phyloP scores from a whole-genome alignment of 2,113 vertebrate species.

The Recurvirostra avosetta region DNA sequence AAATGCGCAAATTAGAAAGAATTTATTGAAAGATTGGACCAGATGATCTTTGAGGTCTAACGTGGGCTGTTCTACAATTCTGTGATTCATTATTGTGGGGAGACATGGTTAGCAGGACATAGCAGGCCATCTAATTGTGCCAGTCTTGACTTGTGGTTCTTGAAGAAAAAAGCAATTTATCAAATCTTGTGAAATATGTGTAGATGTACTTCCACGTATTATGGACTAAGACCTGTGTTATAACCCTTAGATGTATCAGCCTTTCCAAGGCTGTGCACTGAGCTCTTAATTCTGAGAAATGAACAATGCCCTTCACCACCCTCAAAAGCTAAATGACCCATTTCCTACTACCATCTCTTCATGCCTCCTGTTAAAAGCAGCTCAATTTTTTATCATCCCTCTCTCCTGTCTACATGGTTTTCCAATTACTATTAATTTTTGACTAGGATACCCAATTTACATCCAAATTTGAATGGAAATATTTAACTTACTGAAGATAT shows the following conservation, averaged over 20 bases:
- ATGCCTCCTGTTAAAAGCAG: neutral
- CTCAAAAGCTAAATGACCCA: neutral
- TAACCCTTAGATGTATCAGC: accelerated
- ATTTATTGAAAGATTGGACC: neutral
- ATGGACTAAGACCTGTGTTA: neutral
- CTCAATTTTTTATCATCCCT: neutral
- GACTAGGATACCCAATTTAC: neutral
- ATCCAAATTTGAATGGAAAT: neutral
- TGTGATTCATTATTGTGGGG: accelerated
- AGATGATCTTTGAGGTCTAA: neutral
- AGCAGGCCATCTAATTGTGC: neutral
- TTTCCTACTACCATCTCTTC: neutral
- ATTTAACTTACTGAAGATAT: neutral
- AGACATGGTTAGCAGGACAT: neutral
- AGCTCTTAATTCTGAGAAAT: neutral
- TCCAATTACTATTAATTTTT: neutral
- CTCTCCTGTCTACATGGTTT: neutral
- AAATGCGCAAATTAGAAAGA: neutral
- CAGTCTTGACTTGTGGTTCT: neutral
- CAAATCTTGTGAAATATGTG: neutral
- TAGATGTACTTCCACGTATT: neutral
- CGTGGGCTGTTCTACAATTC: neutral
- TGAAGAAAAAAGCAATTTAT: neutral
- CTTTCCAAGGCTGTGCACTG: neutral
- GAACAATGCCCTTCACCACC: neutral